Evolutionary conservation across 2,888 invertebrate genomes (phyloP), one percentile per base, ranked within the genome.

Genomic region (Hypsopygia costalis): DNA sequence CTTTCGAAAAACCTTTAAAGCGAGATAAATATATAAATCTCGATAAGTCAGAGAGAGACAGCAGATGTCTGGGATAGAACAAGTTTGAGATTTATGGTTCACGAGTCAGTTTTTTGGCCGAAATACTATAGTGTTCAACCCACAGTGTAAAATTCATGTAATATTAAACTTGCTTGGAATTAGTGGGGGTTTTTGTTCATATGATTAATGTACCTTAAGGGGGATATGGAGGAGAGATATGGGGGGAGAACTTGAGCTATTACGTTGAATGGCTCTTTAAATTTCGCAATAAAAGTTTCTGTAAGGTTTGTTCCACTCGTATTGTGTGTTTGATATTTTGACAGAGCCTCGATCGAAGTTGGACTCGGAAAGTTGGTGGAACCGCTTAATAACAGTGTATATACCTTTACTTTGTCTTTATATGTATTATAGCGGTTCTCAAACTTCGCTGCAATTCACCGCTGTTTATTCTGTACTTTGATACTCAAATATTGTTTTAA

Each of bases 301-400:
- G 11, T 16, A 16, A 51, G 25, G 25, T 42, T 44, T 44, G 41
- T 51, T 52, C 50, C 45, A 52, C 47, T 59, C 61, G 55, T 52
- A 70, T 69, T 74, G 69, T 68, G 61, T 71, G 62, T 67, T 69
- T 72, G 70, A 69, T 74, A 74, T 76, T 77, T 74, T 71, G 70
- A 75, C 71, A 68, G 65, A 52, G 58, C 45, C 53, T 62, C 1
- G 55, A 64, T 58, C 45, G 52, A 63, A 64, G 49, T 74, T 68
- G 45, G 44, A 46, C 43, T 51, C 57, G 40, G 44, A 41, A 47
- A 60, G 52, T 68, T 52, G 39, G 43, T 49, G 44, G 54, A 42
- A 61, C 61, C 57, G 61, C 63, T 69, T 69, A 59, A 67, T 69
- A 69, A 67, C 67, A 58, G 59, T 49, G 36, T 46, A 46, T 45